Evolutionary conservation across 2,113 vertebrate species (phyloP), one percentile per base, ranked within the genome.

Genomic region (Gambusia holbrooki): DNA sequence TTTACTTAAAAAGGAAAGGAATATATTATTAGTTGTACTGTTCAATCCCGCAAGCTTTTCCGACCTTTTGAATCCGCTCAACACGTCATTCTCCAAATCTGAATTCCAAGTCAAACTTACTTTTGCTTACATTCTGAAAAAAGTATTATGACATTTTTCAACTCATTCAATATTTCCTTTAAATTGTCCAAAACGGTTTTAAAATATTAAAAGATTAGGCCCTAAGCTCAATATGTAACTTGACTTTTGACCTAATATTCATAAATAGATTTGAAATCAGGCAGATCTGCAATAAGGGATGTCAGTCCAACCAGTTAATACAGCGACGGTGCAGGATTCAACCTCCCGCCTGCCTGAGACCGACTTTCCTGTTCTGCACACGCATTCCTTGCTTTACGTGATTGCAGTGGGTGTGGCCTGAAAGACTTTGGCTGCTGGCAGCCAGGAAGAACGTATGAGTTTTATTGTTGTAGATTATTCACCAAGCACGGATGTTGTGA

Each of bases 121-220:
- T 85, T 82, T 86, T 91, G 87, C 90, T 94, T 88, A 95, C 96
- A 94, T 96, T 96, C 95, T 90, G 91, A 94, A 83, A 89, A 83
- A 84, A 87, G 64, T 83, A 89, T 93, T 94, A 94, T 91, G 93
- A 92, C 90, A 90, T 87, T 77, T 82, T 84, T 77, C 86, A 81
- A 79, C 68, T 42, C 80, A 77, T 63, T 68, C 69, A 75, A 35
- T 85, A 75, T 83, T 86, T 84, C 63, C 63, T 32, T 77, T 61
- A 70, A 75, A 75, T 68, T 37, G 60, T 66, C 29, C 68, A 79
- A 48, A 77, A 68, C 62, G 60, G 63, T 74, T 42, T 4, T n/a
- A 48, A 72, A 70, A 3, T 3, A 45, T 2, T 29, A 66, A 80
- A 80, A 51, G 13, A 76, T 40, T 25, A 68, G 64, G 14, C 65